Evolutionary conservation across 2,113 vertebrate species (phyloP).

Genomic region (Ctenomys sociabilis): DNA sequence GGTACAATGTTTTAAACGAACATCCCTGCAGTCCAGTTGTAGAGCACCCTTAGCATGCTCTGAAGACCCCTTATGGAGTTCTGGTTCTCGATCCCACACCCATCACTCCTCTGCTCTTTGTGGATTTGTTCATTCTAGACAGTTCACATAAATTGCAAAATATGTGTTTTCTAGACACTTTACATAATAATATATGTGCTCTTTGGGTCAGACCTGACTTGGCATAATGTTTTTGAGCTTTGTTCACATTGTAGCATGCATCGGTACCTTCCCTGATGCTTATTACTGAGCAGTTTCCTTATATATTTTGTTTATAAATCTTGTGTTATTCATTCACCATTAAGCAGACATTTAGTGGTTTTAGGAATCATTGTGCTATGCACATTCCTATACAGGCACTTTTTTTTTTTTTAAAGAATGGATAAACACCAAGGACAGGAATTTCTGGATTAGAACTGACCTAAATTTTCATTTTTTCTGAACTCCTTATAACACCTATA

Average conservation of each 20-base stretch:
- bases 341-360: neutral
- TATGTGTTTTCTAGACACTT: neutral
- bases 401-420: neutral
- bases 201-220: neutral
- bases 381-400: neutral
- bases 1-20: neutral
- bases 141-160: neutral
- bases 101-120: neutral
- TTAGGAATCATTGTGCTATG: neutral
- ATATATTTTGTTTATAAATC: neutral
- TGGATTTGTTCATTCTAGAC: slow-evolving; percentile 1
- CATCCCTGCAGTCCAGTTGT: neutral
- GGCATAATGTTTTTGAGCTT: neutral
- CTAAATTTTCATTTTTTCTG: neutral
- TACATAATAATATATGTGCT: neutral
- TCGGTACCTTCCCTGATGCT: neutral
- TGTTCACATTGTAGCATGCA: neutral
- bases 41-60: neutral
- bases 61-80: neutral
- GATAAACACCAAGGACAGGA: neutral
- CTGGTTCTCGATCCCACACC: neutral
- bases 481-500: neutral
- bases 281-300: neutral
- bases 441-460: neutral
- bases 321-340: neutral